Conservation (phyloP, 2,888 invertebrate species). For the Pomacea canaliculata region DNA sequence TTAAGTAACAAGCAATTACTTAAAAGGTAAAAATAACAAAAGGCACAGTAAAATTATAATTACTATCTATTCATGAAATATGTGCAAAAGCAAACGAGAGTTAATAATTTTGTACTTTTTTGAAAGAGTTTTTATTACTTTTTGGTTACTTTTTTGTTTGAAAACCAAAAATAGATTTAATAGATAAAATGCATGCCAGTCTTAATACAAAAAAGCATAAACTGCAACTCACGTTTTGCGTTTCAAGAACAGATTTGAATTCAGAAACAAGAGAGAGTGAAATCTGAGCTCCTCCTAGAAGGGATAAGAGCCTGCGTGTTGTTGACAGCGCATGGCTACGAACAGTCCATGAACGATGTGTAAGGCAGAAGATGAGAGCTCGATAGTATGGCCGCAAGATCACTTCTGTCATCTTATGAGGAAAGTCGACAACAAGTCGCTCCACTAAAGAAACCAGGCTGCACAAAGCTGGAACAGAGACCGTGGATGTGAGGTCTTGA, state of each 20-base stretch:
- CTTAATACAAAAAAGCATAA: background rate
- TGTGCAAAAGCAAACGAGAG: no score
- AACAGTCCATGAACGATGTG: constrained; percentile 76
- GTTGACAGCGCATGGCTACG: constrained; percentile 77
- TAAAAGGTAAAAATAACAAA: background rate
- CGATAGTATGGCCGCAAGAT: constrained; percentile 77
- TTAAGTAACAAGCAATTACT: background rate
- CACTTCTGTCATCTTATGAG: constrained; percentile 77
- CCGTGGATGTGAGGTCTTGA: background rate
- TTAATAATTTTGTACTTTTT: no score
- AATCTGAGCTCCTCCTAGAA: constrained; percentile 75
- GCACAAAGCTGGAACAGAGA: constrained; percentile 73
- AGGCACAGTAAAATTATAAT: background rate
- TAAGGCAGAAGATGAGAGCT: constrained; percentile 80
- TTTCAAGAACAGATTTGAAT: constrained; percentile 77
- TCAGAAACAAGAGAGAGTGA: constrained; percentile 78
- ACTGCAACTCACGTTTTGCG: constrained; percentile 63
- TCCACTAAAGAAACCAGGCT: constrained; percentile 83
- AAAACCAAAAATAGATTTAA: no score
- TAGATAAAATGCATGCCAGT: background rate
- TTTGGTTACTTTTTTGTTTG: no score
- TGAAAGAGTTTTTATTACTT: no score
- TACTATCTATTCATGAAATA: no score
- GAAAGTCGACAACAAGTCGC: constrained; percentile 79
- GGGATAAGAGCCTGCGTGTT: constrained; percentile 75